phyloP scores from a whole-genome alignment of 2,797 vertebrate species.

The Xiphorhynchus erythropygius region DNA sequence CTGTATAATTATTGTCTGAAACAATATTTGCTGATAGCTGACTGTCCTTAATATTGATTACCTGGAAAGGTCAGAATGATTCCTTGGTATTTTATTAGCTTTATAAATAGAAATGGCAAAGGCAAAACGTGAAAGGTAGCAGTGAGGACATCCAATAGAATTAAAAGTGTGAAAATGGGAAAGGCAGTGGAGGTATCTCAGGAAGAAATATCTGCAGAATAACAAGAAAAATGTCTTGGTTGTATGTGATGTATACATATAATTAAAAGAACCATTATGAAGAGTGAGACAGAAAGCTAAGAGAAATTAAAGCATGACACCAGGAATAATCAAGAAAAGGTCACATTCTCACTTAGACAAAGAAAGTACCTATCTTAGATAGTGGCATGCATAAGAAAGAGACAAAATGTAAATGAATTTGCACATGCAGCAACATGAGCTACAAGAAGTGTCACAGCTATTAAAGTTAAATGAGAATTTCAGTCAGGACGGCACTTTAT shows the following conservation, averaged over 20 bases:
- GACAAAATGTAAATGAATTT: background rate
- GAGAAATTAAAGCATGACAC: background rate
- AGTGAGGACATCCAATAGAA: background rate
- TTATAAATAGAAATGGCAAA: constrained; percentile 62
- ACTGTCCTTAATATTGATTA: constrained; percentile 68
- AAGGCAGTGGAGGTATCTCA: background rate
- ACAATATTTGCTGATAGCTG: constrained; percentile 67
- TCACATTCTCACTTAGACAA: background rate
- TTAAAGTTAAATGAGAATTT: background rate
- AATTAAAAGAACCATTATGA: background rate
- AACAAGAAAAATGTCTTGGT: background rate
- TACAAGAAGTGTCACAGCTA: background rate
- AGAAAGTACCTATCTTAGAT: background rate
- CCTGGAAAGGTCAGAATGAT: constrained; percentile 55
- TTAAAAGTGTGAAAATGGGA: background rate
- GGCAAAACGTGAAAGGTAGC: background rate
- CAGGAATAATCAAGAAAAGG: constrained; percentile 5
- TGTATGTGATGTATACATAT: background rate
- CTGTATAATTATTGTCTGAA: constrained; percentile 68
- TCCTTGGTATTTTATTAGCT: constrained; percentile 59
- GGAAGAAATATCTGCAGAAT: background rate
- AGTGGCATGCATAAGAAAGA: background rate
- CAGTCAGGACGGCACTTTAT: background rate
- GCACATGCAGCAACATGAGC: background rate
- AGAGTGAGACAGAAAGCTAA: background rate